phyloP scores from a whole-genome alignment of 2,113 vertebrate genomes.

The Coregonus clupeaformis region DNA sequence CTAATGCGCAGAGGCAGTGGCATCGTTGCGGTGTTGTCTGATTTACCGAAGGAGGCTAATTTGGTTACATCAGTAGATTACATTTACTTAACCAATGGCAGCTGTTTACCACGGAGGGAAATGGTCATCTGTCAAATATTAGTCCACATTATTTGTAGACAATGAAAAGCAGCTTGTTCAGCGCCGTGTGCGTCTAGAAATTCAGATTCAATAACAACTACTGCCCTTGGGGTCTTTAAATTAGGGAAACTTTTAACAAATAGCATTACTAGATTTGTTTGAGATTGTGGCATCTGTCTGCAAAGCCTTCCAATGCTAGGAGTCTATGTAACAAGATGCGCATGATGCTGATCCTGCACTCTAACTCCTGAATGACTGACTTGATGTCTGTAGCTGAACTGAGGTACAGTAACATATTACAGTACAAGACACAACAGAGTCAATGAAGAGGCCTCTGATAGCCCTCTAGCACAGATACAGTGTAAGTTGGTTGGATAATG shows the following conservation, averaged over 20 bases:
- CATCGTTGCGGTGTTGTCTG: constrained; percentile 14
- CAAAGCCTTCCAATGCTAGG: neutral
- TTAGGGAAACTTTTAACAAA: neutral
- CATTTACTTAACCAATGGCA: constrained; percentile 20
- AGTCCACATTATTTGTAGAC: neutral
- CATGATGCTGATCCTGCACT: no score
- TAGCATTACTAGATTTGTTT: neutral
- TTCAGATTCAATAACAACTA: constrained; percentile 2
- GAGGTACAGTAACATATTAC: neutral
- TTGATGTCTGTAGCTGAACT: no score
- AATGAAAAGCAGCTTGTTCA: neutral
- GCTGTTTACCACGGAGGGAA: constrained; percentile 25
- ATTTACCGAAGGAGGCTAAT: constrained; percentile 25
- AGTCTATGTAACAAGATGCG: no score
- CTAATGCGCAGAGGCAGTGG: neutral
- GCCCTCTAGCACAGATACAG: no score
- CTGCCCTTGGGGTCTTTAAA: neutral
- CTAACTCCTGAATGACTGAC: no score
- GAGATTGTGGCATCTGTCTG: neutral
- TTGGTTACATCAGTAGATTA: constrained; percentile 25
- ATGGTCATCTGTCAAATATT: constrained; percentile 20
- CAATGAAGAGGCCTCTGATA: no score
- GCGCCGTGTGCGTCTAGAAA: constrained; percentile 6
- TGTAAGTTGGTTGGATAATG: no score
- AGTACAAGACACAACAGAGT: neutral